Evolutionary conservation across 2,797 vertebrate species (phyloP).

Genomic region (Setipinna tenuifilis): DNA sequence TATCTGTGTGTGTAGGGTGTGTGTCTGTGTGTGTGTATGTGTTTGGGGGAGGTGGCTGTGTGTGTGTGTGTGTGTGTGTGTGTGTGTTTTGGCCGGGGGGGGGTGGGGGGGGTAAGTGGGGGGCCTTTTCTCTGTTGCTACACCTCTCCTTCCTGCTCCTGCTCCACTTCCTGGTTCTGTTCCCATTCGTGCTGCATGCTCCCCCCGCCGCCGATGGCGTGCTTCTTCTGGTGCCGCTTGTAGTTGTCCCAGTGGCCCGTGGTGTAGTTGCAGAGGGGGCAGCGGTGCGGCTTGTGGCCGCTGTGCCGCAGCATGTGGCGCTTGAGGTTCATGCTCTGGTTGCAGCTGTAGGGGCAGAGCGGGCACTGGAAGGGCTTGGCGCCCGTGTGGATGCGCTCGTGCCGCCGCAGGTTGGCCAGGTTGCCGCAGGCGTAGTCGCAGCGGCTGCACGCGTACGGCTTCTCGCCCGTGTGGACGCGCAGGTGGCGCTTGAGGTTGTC

Average conservation of each 20-base stretch:
- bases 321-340: slow-evolving; percentile 99
- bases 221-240: slow-evolving; percentile 97
- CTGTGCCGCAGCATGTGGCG: slow-evolving; percentile 95
- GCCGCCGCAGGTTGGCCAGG: slow-evolving; percentile 94
- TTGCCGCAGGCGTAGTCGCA: slow-evolving; percentile 95
- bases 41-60: not conserved
- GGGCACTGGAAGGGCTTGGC: slow-evolving; percentile 95
- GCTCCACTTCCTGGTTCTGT: slow-evolving; percentile 62
- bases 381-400: slow-evolving; percentile 93
- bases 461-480: slow-evolving; percentile 93
- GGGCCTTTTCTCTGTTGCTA: slow-evolving; percentile 27
- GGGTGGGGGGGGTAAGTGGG: not conserved
- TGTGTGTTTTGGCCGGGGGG: too few species aligned
- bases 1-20: not conserved
- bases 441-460: slow-evolving; percentile 90
- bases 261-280: slow-evolving; percentile 87
- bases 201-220: slow-evolving; percentile 60
- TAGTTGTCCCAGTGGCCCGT: slow-evolving; percentile 99
- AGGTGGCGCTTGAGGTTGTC: slow-evolving; percentile 96
- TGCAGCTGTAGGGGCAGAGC: slow-evolving; percentile 93
- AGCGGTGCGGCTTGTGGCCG: slow-evolving; percentile 91
- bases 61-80: not conserved
- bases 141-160: slow-evolving; percentile 48
- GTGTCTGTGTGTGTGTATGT: not conserved
- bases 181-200: slow-evolving; percentile 79